These are phyloP conservation scores for Circaetus cinerascens DNA, from an alignment of 2,113 vertebrate species.

Conservation along the genomic window DNA sequence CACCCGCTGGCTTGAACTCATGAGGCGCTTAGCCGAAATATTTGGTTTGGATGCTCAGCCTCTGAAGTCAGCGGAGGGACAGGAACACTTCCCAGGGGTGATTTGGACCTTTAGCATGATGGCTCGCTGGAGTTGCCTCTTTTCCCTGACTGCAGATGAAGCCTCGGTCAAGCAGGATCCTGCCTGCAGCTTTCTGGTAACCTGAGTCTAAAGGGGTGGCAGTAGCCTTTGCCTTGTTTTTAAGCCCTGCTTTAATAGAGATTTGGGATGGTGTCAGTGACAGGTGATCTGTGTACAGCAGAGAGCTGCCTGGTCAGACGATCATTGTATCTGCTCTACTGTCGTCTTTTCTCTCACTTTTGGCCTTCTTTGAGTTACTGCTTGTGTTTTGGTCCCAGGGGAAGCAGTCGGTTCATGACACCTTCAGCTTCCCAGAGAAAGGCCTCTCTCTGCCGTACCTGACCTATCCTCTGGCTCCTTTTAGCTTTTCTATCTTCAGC, in stretches of 20 bases:
- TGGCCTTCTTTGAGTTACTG: background rate
- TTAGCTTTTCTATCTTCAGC: background rate
- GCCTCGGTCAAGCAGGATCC: background rate
- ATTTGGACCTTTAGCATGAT: background rate
- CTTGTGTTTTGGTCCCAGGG: background rate
- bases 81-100: background rate
- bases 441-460: background rate
- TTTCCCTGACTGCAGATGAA: background rate
- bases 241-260: background rate
- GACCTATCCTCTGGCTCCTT: background rate
- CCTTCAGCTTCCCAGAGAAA: background rate
- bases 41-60: background rate
- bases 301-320: background rate
- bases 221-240: background rate
- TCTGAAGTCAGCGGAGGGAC: background rate
- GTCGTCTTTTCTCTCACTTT: background rate
- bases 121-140: background rate
- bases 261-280: background rate
- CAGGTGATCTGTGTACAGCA: background rate
- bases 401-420: background rate
- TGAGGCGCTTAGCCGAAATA: background rate
- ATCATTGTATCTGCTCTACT: background rate
- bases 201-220: fast-evolving
- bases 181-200: background rate
- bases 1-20: background rate